A percentile compares a stretch with the other conserved stretches of the same genome.
Evolutionary conservation across 2,113 vertebrate species (phyloP).

Genomic region (Coptodon bakossiorum): DNA sequence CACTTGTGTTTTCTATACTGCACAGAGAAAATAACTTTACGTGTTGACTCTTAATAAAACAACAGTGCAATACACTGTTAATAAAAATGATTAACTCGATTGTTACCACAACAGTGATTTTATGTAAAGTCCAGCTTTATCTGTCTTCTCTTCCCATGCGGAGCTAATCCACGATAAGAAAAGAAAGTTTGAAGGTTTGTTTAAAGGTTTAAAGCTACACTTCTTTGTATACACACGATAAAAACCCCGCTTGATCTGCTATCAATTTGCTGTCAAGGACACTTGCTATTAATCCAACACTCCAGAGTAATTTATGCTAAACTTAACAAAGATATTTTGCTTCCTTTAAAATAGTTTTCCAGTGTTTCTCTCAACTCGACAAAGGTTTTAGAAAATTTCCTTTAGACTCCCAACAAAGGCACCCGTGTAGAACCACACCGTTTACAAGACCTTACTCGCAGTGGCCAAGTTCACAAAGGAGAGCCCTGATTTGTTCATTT

Average conservation of each 20-base stretch:
- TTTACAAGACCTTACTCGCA: not conserved
- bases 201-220: not conserved
- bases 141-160: not conserved
- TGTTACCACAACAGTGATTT: not conserved
- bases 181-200: not conserved
- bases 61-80: not conserved
- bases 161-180: not conserved
- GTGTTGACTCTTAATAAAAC: not conserved
- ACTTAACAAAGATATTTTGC: not conserved
- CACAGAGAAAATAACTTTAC: not conserved
- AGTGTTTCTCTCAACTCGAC: not conserved
- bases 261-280: not conserved
- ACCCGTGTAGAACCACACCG: not conserved
- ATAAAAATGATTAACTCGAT: not conserved
- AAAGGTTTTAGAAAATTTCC: not conserved
- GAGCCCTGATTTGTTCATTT: not conserved
- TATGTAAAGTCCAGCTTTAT: not conserved
- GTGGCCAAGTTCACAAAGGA: not conserved
- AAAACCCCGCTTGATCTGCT: not conserved
- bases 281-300: not conserved
- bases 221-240: not conserved
- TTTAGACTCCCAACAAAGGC: not conserved
- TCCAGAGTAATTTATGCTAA: not conserved
- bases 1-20: not conserved
- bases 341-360: not conserved